Evolutionary conservation across 2,888 invertebrate genomes (phyloP), one percentile per base, ranked within the genome.

Genomic region (Vanessa cardui): DNA sequence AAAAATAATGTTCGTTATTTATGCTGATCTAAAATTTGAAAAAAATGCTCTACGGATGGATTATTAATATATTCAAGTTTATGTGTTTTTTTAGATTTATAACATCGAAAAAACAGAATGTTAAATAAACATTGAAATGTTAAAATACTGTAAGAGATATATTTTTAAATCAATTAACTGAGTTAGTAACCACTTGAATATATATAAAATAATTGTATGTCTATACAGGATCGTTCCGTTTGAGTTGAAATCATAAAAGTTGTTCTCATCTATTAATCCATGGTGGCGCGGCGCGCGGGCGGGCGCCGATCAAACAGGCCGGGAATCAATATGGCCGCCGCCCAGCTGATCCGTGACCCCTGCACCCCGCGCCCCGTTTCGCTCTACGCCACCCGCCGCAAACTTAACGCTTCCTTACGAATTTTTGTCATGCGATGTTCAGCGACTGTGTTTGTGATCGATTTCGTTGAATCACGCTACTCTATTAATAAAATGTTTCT

Each of bases 301-400:
- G 89, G 86, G 86, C 87, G 89, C 89, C 90, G 90, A 90, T 91
- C 90, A 90, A 90, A 89, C 89, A 90, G 89, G 89, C 88, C 86
- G 88, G 86, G 92, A 92, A 92, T 92, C 92, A 92, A 92, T 92
- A 92, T 91, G 92, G 90, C 90, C 88, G 91, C 89, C 90, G 88
- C 91, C 92, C 90, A 90, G 92, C 92, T 91, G 92, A 92, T 92
- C 91, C 90, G 90, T 88, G 89, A 89, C 90, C 90, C 87, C 90
- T 86, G 82, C 87, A 74, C 80, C 84, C 85, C 87, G 82, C 87
- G 79, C 75, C 76, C 75, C 79, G 75, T 68, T 39, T 8, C 60
- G 66, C 58, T 68, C 79, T 73, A 68, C 72, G 73, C 62, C 62
- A 66, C 65, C 65, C 71, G 61, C 70, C 81, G 73, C 74, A 81